Evolutionary conservation across 2,797 vertebrate genomes (phyloP).

Genomic region (Danio choprae): DNA sequence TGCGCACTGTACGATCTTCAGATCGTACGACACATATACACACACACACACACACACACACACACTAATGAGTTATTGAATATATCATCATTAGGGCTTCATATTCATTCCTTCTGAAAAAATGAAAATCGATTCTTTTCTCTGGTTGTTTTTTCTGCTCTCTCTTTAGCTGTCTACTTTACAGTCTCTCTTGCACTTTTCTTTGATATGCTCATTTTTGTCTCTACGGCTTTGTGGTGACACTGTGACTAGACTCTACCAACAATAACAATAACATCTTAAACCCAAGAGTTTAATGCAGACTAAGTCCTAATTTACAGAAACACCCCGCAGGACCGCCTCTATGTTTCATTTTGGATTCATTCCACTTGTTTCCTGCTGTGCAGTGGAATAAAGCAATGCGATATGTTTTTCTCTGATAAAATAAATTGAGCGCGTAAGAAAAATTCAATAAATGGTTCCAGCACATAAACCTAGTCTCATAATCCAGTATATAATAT

Average conservation of each 20-base stretch:
- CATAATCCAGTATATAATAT: neutral
- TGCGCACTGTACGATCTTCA: too few relatives aligned
- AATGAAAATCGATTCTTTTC: slow-evolving; percentile 70
- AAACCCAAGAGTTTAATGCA: neutral
- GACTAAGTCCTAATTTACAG: slow-evolving; percentile 6
- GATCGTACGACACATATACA: too few relatives aligned
- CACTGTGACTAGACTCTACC: neutral
- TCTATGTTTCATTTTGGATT: slow-evolving; percentile 7
- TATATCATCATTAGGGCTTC: slow-evolving; percentile 61
- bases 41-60: too few relatives aligned
- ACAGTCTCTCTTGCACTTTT: neutral
- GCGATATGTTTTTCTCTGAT: neutral
- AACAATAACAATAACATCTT: slow-evolving; percentile 1
- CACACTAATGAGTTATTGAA: slow-evolving; percentile 70
- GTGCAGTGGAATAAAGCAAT: slow-evolving; percentile 6
- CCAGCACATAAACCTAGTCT: neutral
- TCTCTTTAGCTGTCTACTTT: slow-evolving; percentile 1
- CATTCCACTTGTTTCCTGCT: neutral
- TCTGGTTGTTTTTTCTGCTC: slow-evolving; percentile 4
- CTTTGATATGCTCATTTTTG: neutral
- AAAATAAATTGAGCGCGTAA: neutral
- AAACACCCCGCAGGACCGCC: neutral
- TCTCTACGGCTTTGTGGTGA: neutral
- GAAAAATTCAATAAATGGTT: neutral
- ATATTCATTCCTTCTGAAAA: slow-evolving; percentile 66